phyloP scores from a whole-genome alignment of 2,797 vertebrate species.

The Aldrovandia affinis region DNA sequence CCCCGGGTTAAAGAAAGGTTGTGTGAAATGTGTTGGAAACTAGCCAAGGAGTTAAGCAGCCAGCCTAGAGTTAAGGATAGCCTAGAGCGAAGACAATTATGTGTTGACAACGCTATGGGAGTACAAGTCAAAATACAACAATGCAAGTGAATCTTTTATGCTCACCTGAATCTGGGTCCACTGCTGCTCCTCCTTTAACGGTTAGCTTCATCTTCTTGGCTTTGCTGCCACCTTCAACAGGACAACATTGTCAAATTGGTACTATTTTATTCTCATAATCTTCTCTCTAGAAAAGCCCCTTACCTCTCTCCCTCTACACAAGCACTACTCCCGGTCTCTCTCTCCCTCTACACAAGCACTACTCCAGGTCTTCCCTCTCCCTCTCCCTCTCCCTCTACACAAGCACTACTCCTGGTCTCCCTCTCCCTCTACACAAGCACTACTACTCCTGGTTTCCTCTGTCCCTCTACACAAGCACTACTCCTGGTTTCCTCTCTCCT shows the following conservation, averaged over 20 bases:
- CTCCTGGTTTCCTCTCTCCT: neutral
- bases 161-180: conserved; percentile 94
- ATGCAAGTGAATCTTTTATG: neutral
- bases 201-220: conserved; percentile 97
- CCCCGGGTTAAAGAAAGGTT: too few species aligned
- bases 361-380: neutral
- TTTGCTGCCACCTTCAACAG: conserved; percentile 82
- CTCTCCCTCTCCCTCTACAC: neutral
- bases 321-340: neutral
- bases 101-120: neutral
- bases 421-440: neutral
- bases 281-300: neutral
- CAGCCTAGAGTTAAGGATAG: too few species aligned
- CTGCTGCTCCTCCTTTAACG: conserved; percentile 96
- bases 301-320: too few species aligned
- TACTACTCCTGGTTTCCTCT: neutral
- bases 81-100: too few species aligned
- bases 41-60: too few species aligned
- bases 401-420: neutral
- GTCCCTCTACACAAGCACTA: neutral
- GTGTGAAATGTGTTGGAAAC: too few species aligned
- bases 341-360: neutral
- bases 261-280: conserved; percentile 55
- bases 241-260: conserved; percentile 29
- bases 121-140: neutral